These are phyloP conservation scores for Chironomus tentans DNA, from an alignment of 2,888 invertebrate species.

Conservation along the genomic window DNA sequence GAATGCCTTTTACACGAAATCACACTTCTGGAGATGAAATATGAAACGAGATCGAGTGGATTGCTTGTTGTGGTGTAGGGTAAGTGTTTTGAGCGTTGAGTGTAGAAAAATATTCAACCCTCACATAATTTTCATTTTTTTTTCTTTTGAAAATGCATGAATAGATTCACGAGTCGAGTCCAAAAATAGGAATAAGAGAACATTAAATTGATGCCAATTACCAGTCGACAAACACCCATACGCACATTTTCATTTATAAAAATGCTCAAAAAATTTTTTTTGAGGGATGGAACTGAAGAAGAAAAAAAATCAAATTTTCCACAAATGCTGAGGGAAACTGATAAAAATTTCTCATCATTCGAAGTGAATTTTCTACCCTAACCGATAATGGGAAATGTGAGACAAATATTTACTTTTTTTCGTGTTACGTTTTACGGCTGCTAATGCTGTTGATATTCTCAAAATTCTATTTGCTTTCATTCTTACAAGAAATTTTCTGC, in stretches of 20 bases:
- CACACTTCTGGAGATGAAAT: constrained; percentile 13
- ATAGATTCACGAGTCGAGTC: background rate
- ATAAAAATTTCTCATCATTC: background rate
- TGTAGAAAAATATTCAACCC: background rate
- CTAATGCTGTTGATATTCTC: background rate
- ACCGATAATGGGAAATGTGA: background rate
- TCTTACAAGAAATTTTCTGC: background rate
- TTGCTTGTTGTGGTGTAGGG: background rate
- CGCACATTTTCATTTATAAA: too few relatives aligned
- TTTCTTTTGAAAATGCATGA: background rate
- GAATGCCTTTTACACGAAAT: background rate
- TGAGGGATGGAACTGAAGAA: background rate
- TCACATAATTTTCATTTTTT: background rate
- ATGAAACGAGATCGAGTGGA: constrained; percentile 10
- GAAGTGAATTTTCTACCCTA: background rate
- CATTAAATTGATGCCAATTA: constrained; percentile 26
- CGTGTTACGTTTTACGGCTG: background rate
- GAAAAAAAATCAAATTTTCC: background rate
- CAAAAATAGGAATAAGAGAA: background rate
- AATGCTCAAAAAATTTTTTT: too few relatives aligned
- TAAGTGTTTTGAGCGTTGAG: background rate
- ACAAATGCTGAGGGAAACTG: too few relatives aligned
- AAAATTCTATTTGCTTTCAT: background rate
- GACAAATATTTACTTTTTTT: background rate
- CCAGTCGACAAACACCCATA: constrained; percentile 15